Percentiles rank a stretch among this genome's conserved stretches.
phyloP scores from a whole-genome alignment of 2,888 invertebrate species.

The Trichopria drosophilae region DNA sequence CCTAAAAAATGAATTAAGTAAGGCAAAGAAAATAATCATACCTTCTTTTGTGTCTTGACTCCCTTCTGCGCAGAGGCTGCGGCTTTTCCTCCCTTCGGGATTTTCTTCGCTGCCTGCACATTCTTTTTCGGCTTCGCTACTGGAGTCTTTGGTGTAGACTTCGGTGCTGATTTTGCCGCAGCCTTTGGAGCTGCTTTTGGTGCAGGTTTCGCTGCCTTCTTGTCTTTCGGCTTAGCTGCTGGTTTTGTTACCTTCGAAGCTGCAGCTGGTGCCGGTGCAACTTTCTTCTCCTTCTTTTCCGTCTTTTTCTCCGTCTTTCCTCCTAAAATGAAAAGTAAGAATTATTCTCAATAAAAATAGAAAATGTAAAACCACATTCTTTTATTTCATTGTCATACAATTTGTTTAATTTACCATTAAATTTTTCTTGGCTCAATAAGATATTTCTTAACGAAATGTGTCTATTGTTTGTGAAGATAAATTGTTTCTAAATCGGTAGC shows the following conservation, averaged over 20 bases:
- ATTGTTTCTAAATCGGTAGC: too few species aligned
- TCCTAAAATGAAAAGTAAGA: constrained; percentile 9
- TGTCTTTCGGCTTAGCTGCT: constrained; percentile 30
- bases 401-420: too few species aligned
- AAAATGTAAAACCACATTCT: neutral
- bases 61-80: constrained; percentile 72
- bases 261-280: constrained; percentile 58
- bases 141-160: constrained; percentile 50
- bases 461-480: too few species aligned
- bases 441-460: too few species aligned
- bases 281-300: constrained; percentile 54
- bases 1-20: neutral
- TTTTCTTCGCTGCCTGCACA: constrained; percentile 59
- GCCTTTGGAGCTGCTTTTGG: constrained; percentile 50
- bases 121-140: constrained; percentile 60
- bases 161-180: constrained; percentile 42
- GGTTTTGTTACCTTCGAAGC: constrained; percentile 60
- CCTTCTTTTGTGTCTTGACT: constrained; percentile 84
- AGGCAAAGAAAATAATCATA: constrained; percentile 49
- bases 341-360: neutral
- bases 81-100: constrained; percentile 58
- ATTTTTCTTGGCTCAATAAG: too few species aligned
- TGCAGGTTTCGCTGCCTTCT: constrained; percentile 51
- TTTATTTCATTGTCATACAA: too few species aligned
- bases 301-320: constrained; percentile 51